phyloP scores from a whole-genome alignment of 2,888 invertebrate species.

The Calephelis perditalis region DNA sequence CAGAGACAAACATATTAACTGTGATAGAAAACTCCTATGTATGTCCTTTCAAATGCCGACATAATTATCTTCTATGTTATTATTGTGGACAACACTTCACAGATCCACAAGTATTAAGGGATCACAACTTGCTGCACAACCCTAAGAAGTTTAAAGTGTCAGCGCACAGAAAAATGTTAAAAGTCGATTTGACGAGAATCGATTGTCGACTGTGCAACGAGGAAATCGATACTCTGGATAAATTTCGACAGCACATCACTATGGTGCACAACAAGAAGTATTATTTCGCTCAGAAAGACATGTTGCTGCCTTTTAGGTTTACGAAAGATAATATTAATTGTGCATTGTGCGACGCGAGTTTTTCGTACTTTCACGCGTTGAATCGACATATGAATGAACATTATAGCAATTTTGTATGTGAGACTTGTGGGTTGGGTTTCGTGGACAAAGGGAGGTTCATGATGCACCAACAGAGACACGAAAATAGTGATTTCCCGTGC shows the following conservation, averaged over 20 bases:
- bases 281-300: slow-evolving; percentile 53
- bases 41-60: slow-evolving; percentile 63
- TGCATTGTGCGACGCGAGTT: slow-evolving; percentile 46
- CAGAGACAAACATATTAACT: slow-evolving; percentile 57
- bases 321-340: slow-evolving; percentile 50
- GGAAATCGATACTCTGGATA: slow-evolving; percentile 48
- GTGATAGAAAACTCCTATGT: slow-evolving; percentile 59
- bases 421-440: slow-evolving; percentile 60
- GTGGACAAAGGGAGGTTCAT: slow-evolving; percentile 50
- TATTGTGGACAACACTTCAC: slow-evolving; percentile 54
- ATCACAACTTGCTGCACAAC: slow-evolving; percentile 46
- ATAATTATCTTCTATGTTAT: slow-evolving; percentile 61
- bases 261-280: slow-evolving; percentile 50
- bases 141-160: slow-evolving; percentile 60
- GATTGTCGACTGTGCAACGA: slow-evolving; percentile 54
- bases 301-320: slow-evolving; percentile 52
- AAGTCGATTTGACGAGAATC: slow-evolving; percentile 56
- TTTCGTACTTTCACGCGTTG: slow-evolving; percentile 62
- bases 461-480: slow-evolving; percentile 63
- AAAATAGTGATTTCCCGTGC: slow-evolving; percentile 55
- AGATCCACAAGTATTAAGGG: slow-evolving; percentile 42
- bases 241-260: slow-evolving; percentile 51
- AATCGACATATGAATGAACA: slow-evolving; percentile 70
- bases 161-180: slow-evolving; percentile 63
- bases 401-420: slow-evolving; percentile 63